Evolutionary conservation across 2,888 invertebrate species (phyloP).

Genomic region (Hypomecis atomaria): DNA sequence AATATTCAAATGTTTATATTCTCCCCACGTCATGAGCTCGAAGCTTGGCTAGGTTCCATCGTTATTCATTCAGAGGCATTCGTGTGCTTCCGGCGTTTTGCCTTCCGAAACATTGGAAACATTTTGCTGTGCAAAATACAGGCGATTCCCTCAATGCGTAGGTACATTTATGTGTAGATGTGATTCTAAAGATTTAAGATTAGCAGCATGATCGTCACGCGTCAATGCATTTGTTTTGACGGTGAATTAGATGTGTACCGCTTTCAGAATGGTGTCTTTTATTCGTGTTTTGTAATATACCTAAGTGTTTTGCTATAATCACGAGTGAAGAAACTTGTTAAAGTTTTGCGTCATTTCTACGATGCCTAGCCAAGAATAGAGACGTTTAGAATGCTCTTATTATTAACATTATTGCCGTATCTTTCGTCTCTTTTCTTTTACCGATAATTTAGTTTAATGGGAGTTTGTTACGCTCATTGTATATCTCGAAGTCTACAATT

Average conservation of each 20-base stretch:
- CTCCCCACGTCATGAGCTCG: conserved; percentile 36
- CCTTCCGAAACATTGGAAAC: conserved; percentile 38
- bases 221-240: background rate
- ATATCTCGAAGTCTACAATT: too few relatives aligned
- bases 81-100: conserved; percentile 38
- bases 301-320: background rate
- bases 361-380: background rate
- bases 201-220: background rate
- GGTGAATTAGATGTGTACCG: background rate
- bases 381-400: too few relatives aligned
- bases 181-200: background rate
- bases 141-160: background rate
- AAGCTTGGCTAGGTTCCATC: conserved; percentile 47
- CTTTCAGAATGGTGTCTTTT: background rate
- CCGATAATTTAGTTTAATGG: too few relatives aligned
- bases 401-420: too few relatives aligned
- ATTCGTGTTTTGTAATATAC: background rate
- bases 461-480: too few relatives aligned
- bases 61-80: conserved; percentile 48
- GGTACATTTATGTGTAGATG: background rate
- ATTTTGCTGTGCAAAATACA: conserved; percentile 11
- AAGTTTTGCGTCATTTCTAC: background rate
- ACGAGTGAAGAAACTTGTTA: background rate
- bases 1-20: conserved; percentile 36
- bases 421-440: too few relatives aligned